Percentiles rank a stretch among this genome's conserved stretches.
Evolutionary conservation across 2,888 invertebrate species (phyloP).

Genomic region (Strigamia transsilvanica): DNA sequence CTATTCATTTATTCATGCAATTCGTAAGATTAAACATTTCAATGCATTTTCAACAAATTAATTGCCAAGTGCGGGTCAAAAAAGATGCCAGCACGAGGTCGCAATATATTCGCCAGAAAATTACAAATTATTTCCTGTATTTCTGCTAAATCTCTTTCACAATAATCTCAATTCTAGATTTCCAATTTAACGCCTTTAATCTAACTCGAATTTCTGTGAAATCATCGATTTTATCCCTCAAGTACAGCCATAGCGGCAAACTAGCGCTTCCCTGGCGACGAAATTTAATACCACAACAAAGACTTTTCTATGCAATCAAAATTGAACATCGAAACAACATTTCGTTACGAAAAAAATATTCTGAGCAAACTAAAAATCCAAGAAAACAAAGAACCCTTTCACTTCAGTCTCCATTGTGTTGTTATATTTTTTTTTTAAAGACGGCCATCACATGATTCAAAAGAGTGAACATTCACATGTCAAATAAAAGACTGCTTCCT

Average conservation of each 20-base stretch:
- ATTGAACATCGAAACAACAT: not conserved
- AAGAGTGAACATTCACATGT: not conserved
- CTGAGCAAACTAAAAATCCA: not conserved
- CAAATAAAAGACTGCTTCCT: conserved; percentile 36
- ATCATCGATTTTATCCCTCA: not conserved
- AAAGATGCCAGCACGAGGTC: not conserved
- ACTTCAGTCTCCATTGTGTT: not conserved
- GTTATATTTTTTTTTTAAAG: not conserved
- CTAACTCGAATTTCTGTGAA: not conserved
- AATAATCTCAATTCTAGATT: not conserved
- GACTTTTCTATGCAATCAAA: not conserved
- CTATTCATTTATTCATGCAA: too few species aligned
- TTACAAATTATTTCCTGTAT: not conserved
- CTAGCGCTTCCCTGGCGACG: not conserved
- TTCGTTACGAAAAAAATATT: not conserved
- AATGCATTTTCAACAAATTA: not conserved
- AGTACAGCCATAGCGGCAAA: not conserved
- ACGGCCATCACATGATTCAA: not conserved
- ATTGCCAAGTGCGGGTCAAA: not conserved
- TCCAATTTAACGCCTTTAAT: not conserved
- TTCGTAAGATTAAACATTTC: not conserved
- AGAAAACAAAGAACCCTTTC: conserved; percentile 21
- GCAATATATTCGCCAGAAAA: not conserved
- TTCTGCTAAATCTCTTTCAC: not conserved
- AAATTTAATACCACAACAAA: conserved; percentile 20